Evolutionary conservation across 2,113 vertebrate species (phyloP).

Genomic region (Bubo scandiacus): DNA sequence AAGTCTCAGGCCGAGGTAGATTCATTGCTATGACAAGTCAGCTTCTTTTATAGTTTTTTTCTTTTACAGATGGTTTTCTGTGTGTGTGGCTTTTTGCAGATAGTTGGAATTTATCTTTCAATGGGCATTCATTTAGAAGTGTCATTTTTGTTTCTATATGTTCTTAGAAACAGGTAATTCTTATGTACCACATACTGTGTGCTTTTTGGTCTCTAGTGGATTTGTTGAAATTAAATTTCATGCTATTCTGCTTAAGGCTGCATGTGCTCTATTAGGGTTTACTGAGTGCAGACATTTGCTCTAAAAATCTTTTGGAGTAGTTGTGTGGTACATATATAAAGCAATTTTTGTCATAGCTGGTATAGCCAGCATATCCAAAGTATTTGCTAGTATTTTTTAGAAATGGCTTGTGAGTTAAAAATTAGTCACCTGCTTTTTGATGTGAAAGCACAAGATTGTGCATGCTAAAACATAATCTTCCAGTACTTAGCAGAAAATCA

Average conservation of each 20-base stretch:
- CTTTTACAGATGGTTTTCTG: background rate
- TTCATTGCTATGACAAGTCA: background rate
- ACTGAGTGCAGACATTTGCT: slow-evolving; percentile 18
- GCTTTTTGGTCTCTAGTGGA: slow-evolving; percentile 51
- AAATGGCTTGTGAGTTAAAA: background rate
- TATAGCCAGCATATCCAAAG: background rate
- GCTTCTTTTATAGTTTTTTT: background rate
- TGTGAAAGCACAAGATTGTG: background rate
- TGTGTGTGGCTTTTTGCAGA: background rate
- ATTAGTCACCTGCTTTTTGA: background rate
- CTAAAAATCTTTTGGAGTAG: background rate
- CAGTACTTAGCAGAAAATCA: background rate
- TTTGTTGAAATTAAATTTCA: slow-evolving; percentile 68
- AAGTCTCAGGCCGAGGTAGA: background rate
- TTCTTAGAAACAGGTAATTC: slow-evolving; percentile 23
- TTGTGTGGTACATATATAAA: background rate
- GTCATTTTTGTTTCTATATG: background rate
- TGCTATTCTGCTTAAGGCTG: slow-evolving; percentile 44
- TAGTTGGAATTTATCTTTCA: background rate
- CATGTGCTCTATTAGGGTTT: slow-evolving; percentile 30
- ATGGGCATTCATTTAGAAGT: background rate
- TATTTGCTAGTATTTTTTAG: background rate
- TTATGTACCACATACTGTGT: background rate
- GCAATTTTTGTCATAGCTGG: background rate
- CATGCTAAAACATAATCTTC: background rate